These are phyloP conservation scores for Pachymerium ferrugineum DNA, from an alignment of 2,888 invertebrate genomes.

Conservation along the genomic window DNA sequence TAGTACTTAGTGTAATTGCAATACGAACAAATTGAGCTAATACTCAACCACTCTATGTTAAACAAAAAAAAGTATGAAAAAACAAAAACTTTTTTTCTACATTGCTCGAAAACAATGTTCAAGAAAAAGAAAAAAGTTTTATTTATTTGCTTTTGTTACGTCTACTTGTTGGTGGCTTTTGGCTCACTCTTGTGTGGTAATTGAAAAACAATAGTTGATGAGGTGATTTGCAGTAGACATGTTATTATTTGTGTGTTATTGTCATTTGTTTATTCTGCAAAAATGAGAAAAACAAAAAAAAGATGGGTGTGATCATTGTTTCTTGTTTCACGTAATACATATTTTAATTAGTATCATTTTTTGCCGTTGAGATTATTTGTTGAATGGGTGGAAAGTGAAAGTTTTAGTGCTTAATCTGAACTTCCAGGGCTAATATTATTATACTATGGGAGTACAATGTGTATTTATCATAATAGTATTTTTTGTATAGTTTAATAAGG, in stretches of 20 bases:
- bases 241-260: not conserved
- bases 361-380: constrained; percentile 14
- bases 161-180: not conserved
- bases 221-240: constrained; percentile 15
- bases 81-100: too few species aligned
- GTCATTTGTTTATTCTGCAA: not conserved
- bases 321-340: constrained; percentile 6
- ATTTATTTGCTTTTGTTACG: not conserved
- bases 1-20: too few species aligned
- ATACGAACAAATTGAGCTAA: too few species aligned
- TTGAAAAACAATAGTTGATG: too few species aligned
- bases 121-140: too few species aligned
- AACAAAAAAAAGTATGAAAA: too few species aligned
- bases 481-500: not conserved
- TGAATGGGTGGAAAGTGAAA: not conserved
- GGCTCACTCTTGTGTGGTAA: not conserved
- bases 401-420: not conserved
- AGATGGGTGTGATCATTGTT: not conserved
- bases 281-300: not conserved
- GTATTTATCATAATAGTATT: not conserved
- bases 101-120: too few species aligned
- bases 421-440: not conserved
- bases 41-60: too few species aligned
- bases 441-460: constrained; percentile 5
- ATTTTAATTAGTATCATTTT: not conserved